Conservation (phyloP, 2,797 vertebrate genomes). For the Rhinogobio ventralis region DNA sequence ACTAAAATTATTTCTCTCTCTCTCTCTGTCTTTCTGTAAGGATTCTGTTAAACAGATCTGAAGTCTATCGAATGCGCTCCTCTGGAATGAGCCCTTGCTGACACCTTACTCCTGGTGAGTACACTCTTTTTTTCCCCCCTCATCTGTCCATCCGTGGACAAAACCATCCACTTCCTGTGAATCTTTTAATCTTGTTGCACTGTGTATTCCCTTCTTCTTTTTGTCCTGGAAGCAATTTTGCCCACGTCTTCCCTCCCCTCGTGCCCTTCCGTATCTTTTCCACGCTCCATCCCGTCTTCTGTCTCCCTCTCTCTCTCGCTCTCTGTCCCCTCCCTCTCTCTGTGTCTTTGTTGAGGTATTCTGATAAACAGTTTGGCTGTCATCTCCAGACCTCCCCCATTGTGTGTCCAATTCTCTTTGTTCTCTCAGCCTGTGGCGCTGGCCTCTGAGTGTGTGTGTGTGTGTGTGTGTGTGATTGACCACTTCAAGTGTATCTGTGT, state of each 20-base stretch:
- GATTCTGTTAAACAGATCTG: conserved; percentile 37
- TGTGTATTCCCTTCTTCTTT: conserved; percentile 11
- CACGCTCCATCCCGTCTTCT: conserved; percentile 1
- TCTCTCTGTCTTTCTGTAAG: conserved; percentile 33
- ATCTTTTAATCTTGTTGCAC: conserved; percentile 32
- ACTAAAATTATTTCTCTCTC: conserved; percentile 68
- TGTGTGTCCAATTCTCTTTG: conserved; percentile 68
- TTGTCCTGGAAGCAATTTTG: conserved; percentile 22
- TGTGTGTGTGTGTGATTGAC: conserved; percentile 45
- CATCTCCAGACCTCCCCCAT: conserved; percentile 57
- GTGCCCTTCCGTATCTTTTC: conserved; percentile 26
- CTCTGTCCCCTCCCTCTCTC: conserved; percentile 40
- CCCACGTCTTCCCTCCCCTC: conserved; percentile 16
- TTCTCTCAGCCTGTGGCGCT: conserved; percentile 57
- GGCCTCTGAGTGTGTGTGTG: conserved; percentile 33
- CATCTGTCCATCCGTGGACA: conserved; percentile 20
- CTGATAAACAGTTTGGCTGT: conserved; percentile 50
- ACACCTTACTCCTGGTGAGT: conserved; percentile 55
- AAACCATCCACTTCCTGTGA: conserved; percentile 20
- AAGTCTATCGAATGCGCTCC: conserved; percentile 49
- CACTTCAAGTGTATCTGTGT: conserved; percentile 34
- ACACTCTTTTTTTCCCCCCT: conserved; percentile 26
- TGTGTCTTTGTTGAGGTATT: conserved; percentile 49
- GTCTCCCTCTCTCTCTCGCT: conserved; percentile 30
- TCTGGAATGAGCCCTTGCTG: conserved; percentile 51